Percentiles rank a stretch among this genome's conserved stretches.
Conservation (phyloP, 2,888 invertebrate species). For the Eupithecia dodoneata region DNA sequence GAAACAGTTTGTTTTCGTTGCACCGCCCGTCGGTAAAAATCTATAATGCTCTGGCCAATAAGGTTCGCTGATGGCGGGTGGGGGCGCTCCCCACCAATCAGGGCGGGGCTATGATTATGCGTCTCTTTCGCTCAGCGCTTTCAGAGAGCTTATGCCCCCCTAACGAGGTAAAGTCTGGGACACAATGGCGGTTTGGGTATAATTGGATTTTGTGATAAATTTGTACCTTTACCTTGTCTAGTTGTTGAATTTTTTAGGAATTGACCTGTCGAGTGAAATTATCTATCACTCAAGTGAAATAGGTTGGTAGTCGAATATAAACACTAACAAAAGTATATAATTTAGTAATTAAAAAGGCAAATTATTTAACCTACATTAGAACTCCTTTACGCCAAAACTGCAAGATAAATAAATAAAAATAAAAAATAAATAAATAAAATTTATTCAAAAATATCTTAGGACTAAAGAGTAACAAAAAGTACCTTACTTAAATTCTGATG, state of each 20-base stretch:
- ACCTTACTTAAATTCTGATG: no score
- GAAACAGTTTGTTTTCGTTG: slow-evolving; percentile 64
- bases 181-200: slow-evolving; percentile 49
- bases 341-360: no score
- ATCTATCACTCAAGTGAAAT: background rate
- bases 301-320: no score
- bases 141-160: slow-evolving; percentile 59
- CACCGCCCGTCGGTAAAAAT: slow-evolving; percentile 72
- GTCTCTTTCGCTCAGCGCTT: slow-evolving; percentile 75
- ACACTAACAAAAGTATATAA: no score
- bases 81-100: slow-evolving; percentile 68
- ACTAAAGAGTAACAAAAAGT: no score
- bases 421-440: no score
- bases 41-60: slow-evolving; percentile 78
- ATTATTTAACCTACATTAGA: no score
- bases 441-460: no score
- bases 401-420: no score
- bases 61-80: slow-evolving; percentile 55
- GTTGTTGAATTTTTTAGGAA: background rate
- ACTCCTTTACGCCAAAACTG: no score
- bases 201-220: slow-evolving; percentile 29
- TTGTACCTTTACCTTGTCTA: background rate
- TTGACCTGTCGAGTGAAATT: background rate
- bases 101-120: slow-evolving; percentile 70
- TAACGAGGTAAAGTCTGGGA: slow-evolving; percentile 52